A percentile compares a stretch with the other conserved stretches of the same genome.
Evolutionary conservation across 1,140 invertebrate genomes (phyloP).

Genomic region (Bacillus rossius): DNA sequence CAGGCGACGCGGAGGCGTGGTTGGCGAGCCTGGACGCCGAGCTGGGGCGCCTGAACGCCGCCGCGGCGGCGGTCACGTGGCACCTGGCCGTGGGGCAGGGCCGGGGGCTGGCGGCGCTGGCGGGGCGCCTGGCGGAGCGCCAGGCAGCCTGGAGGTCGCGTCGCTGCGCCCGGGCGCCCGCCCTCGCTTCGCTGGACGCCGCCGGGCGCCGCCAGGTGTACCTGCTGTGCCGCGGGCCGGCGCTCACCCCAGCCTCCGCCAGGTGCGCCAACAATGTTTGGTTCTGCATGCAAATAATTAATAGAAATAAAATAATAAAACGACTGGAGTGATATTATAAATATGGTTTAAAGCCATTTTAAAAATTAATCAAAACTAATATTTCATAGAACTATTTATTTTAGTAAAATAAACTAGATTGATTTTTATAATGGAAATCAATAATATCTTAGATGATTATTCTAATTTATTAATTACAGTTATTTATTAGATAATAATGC

Average conservation of each 20-base stretch:
- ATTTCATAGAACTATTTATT: no score
- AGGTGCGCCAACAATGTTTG: slow-evolving; percentile 34
- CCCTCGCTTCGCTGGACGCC: not conserved
- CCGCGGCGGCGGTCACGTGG: slow-evolving; percentile 5
- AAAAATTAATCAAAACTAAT: no score
- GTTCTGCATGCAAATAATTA: no score
- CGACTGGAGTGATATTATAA: no score
- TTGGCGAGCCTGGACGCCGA: slow-evolving; percentile 4
- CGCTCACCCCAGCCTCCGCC: slow-evolving; percentile 35
- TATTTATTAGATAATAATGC: no score
- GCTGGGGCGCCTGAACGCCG: slow-evolving; percentile 4
- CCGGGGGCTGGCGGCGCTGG: not conserved
- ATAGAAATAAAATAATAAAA: no score
- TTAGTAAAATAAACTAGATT: no score
- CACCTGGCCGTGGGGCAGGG: not conserved
- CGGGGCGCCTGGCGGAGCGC: not conserved
- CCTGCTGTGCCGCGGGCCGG: slow-evolving; percentile 38
- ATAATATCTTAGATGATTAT: no score
- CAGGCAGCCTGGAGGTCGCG: slow-evolving; percentile 5
- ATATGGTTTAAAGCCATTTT: no score
- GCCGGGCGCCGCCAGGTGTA: slow-evolving; percentile 25
- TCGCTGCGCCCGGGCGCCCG: not conserved
- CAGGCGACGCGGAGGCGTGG: not conserved
- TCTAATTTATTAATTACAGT: no score
- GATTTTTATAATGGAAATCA: no score